Base-by-base conservation (phyloP, 2,888 invertebrate species). In the Harpagoxenus sublaevis region DNA sequence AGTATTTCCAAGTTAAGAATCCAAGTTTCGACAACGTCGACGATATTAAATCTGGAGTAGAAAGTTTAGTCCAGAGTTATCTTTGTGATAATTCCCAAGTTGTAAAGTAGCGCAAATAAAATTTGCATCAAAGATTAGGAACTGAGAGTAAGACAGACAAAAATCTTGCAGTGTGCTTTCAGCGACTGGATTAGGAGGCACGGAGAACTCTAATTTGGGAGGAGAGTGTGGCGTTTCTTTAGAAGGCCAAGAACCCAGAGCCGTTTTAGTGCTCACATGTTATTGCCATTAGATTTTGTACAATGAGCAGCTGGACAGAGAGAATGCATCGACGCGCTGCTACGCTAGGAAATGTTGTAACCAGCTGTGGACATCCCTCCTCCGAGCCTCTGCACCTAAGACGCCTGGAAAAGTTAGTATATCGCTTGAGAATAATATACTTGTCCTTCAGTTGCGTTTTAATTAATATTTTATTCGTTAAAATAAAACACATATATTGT, bases 321-420 rank as follows among this genome's bases (percentile, higher is more conserved):
- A 97, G 98, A 95, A 98, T 98, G 97, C 98, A 98, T 96, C 96
- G 98, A 94, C 97, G 98, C 95, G 98, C 98, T 93, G 98, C 98
- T 95, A 98, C 98, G 94, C 96, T 98, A 93, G 97, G 98, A 95
- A 98, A 97, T 95, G 98, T 98, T 94, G 98, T 98, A 93, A 98
- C 98, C 92, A 98, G 98, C 93, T 98, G 98, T 95, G 98, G 98
- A 88, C 98, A 98, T 95, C 98, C 98, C 42, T 97, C 97, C 89
- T 95, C 96, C 45, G 92, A 94, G 10, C 97, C 97, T 89, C 97
- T 98, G 31, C 98, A 98, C 95, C 98, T 98, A 12, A 96, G 98
- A 92, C 96, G 98, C 94, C 96, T 98, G 89, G 98, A 98, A 96
- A 98, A 98, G 94, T 94, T 42, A 35, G 35, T 35, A 35, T 35